Percentiles rank a stretch among this genome's conserved stretches.
phyloP scores from a whole-genome alignment of 2,797 vertebrate genomes.

The Vultur gryphus region DNA sequence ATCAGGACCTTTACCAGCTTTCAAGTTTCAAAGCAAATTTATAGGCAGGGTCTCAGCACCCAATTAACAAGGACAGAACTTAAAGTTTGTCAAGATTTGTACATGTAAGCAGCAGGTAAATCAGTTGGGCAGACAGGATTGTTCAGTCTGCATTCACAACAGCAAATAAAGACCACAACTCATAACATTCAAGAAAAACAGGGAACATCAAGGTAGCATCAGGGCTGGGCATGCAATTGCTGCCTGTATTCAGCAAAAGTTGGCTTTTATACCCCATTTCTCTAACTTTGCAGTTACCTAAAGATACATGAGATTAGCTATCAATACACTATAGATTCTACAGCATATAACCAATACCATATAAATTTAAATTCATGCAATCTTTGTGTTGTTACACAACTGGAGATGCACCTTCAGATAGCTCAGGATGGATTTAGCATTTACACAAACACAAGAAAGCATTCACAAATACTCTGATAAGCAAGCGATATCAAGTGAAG shows the following conservation, averaged over 20 bases:
- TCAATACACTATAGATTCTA: neutral
- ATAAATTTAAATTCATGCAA: neutral
- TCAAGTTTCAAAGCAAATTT: neutral
- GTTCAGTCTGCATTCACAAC: neutral
- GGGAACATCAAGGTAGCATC: neutral
- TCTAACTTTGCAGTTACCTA: neutral
- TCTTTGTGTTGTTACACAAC: neutral
- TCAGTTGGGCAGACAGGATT: fast-evolving
- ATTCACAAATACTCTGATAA: neutral
- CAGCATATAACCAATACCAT: neutral
- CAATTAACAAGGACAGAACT: neutral
- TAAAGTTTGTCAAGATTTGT: neutral
- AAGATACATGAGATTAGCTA: neutral
- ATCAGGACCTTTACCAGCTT: neutral
- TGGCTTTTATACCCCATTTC: neutral
- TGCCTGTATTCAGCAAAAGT: neutral
- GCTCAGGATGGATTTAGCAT: neutral
- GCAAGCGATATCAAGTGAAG: neutral
- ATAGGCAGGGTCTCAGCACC: neutral
- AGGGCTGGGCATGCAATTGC: neutral
- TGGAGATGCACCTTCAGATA: neutral
- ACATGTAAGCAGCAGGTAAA: neutral
- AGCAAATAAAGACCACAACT: neutral
- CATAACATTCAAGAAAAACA: neutral
- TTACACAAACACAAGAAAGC: neutral